A percentile compares a stretch with the other conserved stretches of the same genome.
Evolutionary conservation across 2,888 invertebrate species (phyloP).

Genomic region (Bellardia pandia): DNA sequence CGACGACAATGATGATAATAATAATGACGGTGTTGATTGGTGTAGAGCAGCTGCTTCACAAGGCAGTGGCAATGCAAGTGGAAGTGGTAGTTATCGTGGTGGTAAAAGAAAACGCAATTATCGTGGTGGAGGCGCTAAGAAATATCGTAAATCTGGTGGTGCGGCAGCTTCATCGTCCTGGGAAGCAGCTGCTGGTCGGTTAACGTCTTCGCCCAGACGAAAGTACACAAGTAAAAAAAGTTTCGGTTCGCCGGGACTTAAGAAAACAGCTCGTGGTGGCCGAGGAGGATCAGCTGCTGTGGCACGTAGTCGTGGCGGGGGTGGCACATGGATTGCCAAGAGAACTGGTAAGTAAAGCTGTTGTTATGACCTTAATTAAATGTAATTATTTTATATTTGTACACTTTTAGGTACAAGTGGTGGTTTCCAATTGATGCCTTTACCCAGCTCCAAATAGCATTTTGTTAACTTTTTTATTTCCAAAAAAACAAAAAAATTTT

Average conservation of each 20-base stretch:
- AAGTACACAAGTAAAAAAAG: conserved; percentile 50
- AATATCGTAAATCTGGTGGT: conserved; percentile 59
- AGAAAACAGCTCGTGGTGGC: conserved; percentile 52
- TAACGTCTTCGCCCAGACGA: conserved; percentile 34
- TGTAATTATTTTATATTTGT: not conserved
- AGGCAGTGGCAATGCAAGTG: conserved; percentile 71
- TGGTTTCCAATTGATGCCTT: conserved; percentile 81
- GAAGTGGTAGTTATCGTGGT: conserved; percentile 72
- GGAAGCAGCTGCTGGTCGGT: conserved; percentile 16
- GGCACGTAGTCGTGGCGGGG: conserved; percentile 61
- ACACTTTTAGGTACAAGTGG: conserved; percentile 75
- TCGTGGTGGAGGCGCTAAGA: conserved; percentile 72
- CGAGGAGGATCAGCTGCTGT: conserved; percentile 57
- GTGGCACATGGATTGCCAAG: conserved; percentile 77
- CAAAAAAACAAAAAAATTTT: not conserved
- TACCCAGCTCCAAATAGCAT: conserved; percentile 79
- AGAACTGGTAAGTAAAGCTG: conserved; percentile 76
- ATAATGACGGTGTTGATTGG: conserved; percentile 78
- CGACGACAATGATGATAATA: conserved; percentile 61
- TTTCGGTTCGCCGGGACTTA: conserved; percentile 55
- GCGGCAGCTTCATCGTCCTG: conserved; percentile 52
- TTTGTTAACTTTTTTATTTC: conserved; percentile 30
- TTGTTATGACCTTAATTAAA: not conserved
- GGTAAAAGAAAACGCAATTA: conserved; percentile 80
- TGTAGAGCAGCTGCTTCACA: conserved; percentile 74